A percentile compares a stretch with the other conserved stretches of the same genome.
Evolutionary conservation across 2,888 invertebrate genomes (phyloP).

Genomic region (Prostheceraeus crozeri): DNA sequence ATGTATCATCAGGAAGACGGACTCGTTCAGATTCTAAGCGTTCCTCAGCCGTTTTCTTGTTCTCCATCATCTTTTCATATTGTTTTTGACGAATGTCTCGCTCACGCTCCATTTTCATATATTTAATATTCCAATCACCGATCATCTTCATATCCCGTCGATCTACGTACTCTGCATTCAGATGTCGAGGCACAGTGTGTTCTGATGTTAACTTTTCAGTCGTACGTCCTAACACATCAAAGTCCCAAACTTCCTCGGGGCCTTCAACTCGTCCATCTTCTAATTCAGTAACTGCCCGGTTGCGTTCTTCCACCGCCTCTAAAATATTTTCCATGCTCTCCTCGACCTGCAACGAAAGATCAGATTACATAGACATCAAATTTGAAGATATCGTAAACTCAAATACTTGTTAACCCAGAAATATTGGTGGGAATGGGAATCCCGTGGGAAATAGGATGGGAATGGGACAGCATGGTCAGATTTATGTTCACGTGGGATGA

Average conservation of each 20-base stretch:
- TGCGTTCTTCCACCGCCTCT: slow-evolving; percentile 78
- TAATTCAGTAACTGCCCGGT: slow-evolving; percentile 75
- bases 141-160: not conserved
- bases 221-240: slow-evolving; percentile 2
- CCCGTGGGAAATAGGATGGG: too few relatives aligned
- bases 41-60: too few relatives aligned
- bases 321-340: slow-evolving; percentile 90
- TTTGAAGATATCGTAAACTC: too few relatives aligned
- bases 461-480: too few relatives aligned
- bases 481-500: too few relatives aligned
- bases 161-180: not conserved
- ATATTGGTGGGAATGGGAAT: too few relatives aligned
- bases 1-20: too few relatives aligned
- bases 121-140: not conserved
- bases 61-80: too few relatives aligned
- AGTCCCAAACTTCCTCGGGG: not conserved
- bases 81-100: too few relatives aligned
- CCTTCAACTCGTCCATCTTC: slow-evolving; percentile 67
- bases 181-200: not conserved
- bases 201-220: not conserved
- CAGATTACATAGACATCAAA: too few relatives aligned
- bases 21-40: too few relatives aligned
- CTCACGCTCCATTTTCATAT: not conserved
- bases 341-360: slow-evolving; percentile 61
- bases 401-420: too few relatives aligned